These are phyloP conservation scores for Heterocephalus glaber DNA, from an alignment of 2,113 vertebrate species.

Conservation along the genomic window DNA sequence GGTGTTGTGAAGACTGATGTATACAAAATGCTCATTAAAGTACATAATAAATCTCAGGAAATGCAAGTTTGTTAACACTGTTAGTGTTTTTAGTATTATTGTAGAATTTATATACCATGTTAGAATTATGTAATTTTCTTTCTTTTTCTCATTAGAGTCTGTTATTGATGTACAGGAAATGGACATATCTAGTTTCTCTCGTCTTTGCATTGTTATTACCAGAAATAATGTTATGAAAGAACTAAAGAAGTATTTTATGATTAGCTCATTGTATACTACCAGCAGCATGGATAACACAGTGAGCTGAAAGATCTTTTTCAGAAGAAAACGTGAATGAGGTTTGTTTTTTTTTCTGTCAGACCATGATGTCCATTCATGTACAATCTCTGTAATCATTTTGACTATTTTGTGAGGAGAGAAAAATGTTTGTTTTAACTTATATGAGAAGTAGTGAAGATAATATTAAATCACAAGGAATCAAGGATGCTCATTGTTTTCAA, in stretches of 20 bases:
- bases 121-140: not conserved
- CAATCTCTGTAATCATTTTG: not conserved
- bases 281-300: not conserved
- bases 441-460: not conserved
- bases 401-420: not conserved
- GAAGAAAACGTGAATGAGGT: not conserved
- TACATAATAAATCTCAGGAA: not conserved
- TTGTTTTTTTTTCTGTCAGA: not conserved
- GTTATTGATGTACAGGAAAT: not conserved
- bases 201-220: not conserved
- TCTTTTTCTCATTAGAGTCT: not conserved
- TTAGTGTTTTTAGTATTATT: not conserved
- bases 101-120: not conserved
- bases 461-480: not conserved
- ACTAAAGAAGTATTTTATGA: not conserved
- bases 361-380: not conserved
- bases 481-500: not conserved
- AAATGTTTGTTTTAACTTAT: not conserved
- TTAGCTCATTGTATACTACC: not conserved
- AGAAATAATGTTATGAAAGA: not conserved
- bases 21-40: not conserved
- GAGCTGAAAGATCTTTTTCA: not conserved
- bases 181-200: not conserved
- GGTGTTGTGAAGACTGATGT: not conserved
- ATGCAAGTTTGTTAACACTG: not conserved